Percentiles rank a stretch among this genome's conserved stretches.
These are phyloP conservation scores for Sclerurus mexicanus DNA, from an alignment of 2,113 vertebrate species.

Conservation along the genomic window DNA sequence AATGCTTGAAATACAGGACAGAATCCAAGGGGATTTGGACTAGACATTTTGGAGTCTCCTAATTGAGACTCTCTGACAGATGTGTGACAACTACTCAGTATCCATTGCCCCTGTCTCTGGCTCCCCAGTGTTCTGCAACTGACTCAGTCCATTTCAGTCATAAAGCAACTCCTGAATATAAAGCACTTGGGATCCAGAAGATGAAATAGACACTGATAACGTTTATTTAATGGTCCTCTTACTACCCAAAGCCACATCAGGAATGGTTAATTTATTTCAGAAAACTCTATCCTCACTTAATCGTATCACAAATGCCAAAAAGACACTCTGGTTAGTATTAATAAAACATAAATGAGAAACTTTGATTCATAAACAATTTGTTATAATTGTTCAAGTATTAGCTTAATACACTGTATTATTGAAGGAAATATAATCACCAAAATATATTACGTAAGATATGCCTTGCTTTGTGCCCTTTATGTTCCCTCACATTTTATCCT, in stretches of 20 bases:
- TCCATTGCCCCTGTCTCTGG: not conserved
- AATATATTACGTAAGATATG: not conserved
- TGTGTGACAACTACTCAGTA: not conserved
- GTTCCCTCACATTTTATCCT: not conserved
- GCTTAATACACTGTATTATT: not conserved
- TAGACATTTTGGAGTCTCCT: not conserved
- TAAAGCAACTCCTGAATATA: not conserved
- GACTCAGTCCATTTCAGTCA: not conserved
- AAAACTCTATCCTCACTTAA: not conserved
- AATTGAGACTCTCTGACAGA: not conserved
- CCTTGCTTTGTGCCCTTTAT: not conserved
- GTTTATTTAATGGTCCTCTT: not conserved
- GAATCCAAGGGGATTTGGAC: not conserved
- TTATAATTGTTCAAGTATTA: not conserved
- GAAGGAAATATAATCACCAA: not conserved
- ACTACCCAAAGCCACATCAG: constrained; percentile 2
- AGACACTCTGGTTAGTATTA: not conserved
- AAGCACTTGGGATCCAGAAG: not conserved
- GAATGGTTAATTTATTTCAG: not conserved
- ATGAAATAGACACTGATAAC: constrained; percentile 6
- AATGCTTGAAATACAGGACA: not conserved
- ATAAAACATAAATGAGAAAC: not conserved
- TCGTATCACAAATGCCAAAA: not conserved
- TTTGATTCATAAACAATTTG: not conserved
- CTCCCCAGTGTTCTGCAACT: not conserved